A percentile compares a stretch with the other conserved stretches of the same genome.
Conservation (phyloP, 2,797 vertebrate species). For the Sphenopsis melanotis region DNA sequence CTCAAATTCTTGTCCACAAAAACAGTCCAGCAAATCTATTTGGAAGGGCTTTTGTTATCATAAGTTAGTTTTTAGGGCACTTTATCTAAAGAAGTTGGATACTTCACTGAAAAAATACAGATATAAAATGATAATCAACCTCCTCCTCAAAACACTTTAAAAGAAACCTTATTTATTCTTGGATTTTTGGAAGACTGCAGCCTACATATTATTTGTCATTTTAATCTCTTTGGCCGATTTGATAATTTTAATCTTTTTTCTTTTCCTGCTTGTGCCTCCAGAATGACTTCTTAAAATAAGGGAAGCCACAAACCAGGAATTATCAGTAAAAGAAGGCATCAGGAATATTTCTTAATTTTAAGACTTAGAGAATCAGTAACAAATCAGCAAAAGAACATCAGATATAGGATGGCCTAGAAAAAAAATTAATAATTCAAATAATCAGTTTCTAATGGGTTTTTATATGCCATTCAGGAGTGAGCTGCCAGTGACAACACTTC, state of each 20-base stretch:
- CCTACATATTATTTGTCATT: constrained; percentile 67
- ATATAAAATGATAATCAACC: constrained; percentile 53
- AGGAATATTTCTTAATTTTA: neutral
- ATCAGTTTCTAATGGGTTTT: neutral
- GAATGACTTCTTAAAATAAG: constrained; percentile 12
- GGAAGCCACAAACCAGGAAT: neutral
- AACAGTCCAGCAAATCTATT: neutral
- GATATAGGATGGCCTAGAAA: neutral
- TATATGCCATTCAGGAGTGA: neutral
- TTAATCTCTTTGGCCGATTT: constrained; percentile 61
- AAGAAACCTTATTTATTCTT: constrained; percentile 67
- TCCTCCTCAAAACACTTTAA: constrained; percentile 62
- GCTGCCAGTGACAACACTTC: neutral
- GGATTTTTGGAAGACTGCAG: constrained; percentile 59
- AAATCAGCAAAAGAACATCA: neutral
- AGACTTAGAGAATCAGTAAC: neutral
- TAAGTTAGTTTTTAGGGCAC: neutral
- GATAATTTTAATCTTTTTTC: constrained; percentile 55
- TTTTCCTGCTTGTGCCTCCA: constrained; percentile 23
- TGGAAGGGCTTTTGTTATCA: neutral
- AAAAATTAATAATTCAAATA: neutral
- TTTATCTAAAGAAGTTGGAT: neutral
- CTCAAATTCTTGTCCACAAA: neutral
- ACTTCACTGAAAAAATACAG: neutral
- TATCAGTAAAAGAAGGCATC: neutral